Conservation (phyloP, 2,113 vertebrate genomes). For the Bungarus multicinctus region DNA sequence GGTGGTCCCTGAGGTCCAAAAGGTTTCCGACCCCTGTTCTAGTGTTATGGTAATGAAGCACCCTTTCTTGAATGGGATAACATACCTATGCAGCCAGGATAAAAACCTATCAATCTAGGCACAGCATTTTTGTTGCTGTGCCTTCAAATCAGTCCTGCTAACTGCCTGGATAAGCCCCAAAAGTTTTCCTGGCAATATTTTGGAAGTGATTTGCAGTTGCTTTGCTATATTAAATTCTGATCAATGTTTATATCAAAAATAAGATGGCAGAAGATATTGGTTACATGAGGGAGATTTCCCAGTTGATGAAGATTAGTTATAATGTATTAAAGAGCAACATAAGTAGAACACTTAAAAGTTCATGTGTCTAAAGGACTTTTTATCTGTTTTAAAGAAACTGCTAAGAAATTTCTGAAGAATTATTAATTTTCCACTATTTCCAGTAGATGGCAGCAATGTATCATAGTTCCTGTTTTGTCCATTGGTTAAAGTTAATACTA, state of each 20-base stretch:
- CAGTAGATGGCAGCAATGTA: conserved; percentile 4
- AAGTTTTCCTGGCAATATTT: background rate
- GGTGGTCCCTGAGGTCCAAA: too few species aligned
- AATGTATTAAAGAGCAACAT: background rate
- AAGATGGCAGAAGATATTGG: background rate
- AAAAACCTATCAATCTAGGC: background rate
- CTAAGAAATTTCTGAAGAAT: background rate
- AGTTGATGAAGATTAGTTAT: background rate
- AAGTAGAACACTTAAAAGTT: background rate
- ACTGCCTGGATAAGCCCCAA: background rate
- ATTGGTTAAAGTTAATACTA: background rate
- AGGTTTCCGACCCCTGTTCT: too few species aligned
- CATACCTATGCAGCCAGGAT: background rate
- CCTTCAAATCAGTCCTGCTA: background rate
- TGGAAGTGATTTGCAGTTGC: background rate
- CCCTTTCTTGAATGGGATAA: background rate
- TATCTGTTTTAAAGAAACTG: background rate
- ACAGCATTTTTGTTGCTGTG: background rate
- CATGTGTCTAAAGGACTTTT: background rate
- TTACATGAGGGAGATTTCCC: background rate
- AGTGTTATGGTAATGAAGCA: background rate
- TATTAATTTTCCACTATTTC: background rate
- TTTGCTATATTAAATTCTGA: background rate
- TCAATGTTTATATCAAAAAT: background rate
- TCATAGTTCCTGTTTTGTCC: background rate